These are phyloP conservation scores for Drosophila teissieri DNA, from an alignment of 1,140 invertebrate genomes.

Conservation along the genomic window DNA sequence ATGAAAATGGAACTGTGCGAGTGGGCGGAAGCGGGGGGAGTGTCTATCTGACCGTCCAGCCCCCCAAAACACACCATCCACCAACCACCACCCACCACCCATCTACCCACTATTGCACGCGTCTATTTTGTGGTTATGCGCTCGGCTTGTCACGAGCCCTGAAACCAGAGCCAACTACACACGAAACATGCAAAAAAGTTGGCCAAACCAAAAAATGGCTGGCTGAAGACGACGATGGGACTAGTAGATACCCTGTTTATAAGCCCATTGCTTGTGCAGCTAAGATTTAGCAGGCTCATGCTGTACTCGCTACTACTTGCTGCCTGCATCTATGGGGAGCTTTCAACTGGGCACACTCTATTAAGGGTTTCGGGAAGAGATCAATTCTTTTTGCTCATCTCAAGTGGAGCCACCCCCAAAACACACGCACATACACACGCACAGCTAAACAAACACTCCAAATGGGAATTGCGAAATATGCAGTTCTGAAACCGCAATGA, in stretches of 20 bases:
- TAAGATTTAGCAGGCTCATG: no score
- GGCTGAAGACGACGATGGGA: neutral
- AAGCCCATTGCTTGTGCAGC: no score
- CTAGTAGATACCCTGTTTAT: constrained; percentile 14
- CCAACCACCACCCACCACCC: neutral
- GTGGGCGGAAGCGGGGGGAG: neutral
- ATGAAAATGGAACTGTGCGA: constrained; percentile 30
- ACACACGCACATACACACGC: constrained; percentile 5
- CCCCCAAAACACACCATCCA: neutral
- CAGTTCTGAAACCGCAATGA: constrained; percentile 65
- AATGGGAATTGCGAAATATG: constrained; percentile 42
- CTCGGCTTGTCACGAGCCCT: constrained; percentile 66
- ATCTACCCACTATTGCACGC: constrained; percentile 12
- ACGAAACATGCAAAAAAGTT: constrained; percentile 20
- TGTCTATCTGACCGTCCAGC: neutral
- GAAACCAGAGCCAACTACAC: constrained; percentile 65
- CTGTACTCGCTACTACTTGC: no score
- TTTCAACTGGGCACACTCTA: no score
- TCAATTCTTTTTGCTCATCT: neutral
- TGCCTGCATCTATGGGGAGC: no score
- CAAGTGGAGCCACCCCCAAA: neutral
- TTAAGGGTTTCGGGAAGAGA: neutral
- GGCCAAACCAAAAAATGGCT: constrained; percentile 7
- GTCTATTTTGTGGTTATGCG: constrained; percentile 73
- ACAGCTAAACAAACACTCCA: constrained; percentile 33